Conservation (phyloP, 2,113 vertebrate species). For the Siphamia tubifer region DNA sequence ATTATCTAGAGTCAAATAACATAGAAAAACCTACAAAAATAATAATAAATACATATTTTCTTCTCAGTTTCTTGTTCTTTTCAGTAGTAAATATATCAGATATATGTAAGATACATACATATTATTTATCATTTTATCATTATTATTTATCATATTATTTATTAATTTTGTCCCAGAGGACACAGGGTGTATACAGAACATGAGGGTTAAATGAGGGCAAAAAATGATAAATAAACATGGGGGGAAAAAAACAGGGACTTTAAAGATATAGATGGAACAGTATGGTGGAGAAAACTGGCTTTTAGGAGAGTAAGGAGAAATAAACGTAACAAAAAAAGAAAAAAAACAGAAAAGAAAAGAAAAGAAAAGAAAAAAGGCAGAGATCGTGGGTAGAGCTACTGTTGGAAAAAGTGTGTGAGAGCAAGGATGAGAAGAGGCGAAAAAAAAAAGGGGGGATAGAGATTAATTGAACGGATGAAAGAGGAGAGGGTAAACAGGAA, state of each 20-base stretch:
- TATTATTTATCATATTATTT: too few species aligned
- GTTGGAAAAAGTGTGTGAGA: conserved; percentile 34
- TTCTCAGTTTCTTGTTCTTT: too few species aligned
- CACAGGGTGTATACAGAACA: too few species aligned
- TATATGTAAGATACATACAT: too few species aligned
- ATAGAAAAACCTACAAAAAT: too few species aligned
- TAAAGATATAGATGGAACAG: conserved; percentile 14
- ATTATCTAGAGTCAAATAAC: too few species aligned
- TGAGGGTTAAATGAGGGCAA: too few species aligned
- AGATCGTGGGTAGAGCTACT: neutral
- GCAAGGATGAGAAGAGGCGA: conserved; percentile 32
- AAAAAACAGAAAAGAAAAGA: neutral
- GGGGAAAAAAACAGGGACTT: conserved; percentile 12
- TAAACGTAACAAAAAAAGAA: neutral
- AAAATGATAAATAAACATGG: too few species aligned
- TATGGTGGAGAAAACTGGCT: neutral
- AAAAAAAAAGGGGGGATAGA: conserved; percentile 33
- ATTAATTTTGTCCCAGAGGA: too few species aligned
- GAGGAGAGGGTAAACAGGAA: conserved; percentile 71
- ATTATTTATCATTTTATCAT: too few species aligned
- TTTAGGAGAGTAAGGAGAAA: neutral
- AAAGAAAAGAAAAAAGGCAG: neutral
- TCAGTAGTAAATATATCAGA: conserved; percentile 23
- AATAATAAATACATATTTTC: too few species aligned
- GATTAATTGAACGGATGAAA: conserved; percentile 68